phyloP scores from a whole-genome alignment of 2,797 vertebrate genomes.

The Avahi laniger region DNA sequence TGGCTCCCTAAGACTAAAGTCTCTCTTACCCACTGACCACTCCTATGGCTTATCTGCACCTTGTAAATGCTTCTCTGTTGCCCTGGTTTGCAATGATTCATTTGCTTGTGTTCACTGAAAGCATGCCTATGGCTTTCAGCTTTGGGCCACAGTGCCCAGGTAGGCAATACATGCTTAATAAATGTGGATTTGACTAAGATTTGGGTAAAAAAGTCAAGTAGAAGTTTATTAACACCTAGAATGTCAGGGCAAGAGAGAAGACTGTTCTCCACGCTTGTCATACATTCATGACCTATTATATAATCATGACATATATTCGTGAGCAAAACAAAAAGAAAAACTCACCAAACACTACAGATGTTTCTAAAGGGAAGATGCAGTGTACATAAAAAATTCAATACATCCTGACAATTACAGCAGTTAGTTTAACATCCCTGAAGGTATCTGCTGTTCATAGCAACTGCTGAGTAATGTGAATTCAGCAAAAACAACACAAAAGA shows the following conservation, averaged over 20 bases:
- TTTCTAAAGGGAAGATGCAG: slow-evolving; percentile 14
- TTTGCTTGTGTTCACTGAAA: neutral
- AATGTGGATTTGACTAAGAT: neutral
- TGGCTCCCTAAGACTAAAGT: neutral
- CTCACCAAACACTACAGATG: neutral
- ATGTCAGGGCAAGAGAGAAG: neutral
- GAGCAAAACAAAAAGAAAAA: slow-evolving; percentile 45
- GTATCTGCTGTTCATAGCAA: slow-evolving; percentile 42
- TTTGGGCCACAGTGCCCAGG: neutral
- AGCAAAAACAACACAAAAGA: neutral
- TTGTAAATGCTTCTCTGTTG: neutral
- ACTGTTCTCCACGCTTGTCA: neutral
- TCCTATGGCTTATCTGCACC: neutral
- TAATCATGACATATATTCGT: neutral
- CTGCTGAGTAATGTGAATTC: slow-evolving; percentile 27
- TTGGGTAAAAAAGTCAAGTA: neutral
- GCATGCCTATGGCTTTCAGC: neutral
- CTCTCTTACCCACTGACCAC: neutral
- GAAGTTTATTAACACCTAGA: neutral
- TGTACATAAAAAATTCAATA: slow-evolving; percentile 7
- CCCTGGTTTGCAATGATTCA: neutral
- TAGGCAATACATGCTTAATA: neutral
- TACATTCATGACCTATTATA: neutral
- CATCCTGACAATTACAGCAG: slow-evolving; percentile 11
- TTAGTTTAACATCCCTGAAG: slow-evolving; percentile 28